Evolutionary conservation across 2,113 vertebrate genomes (phyloP), one percentile per base, ranked within the genome.

Genomic region (Glareola pratincola): DNA sequence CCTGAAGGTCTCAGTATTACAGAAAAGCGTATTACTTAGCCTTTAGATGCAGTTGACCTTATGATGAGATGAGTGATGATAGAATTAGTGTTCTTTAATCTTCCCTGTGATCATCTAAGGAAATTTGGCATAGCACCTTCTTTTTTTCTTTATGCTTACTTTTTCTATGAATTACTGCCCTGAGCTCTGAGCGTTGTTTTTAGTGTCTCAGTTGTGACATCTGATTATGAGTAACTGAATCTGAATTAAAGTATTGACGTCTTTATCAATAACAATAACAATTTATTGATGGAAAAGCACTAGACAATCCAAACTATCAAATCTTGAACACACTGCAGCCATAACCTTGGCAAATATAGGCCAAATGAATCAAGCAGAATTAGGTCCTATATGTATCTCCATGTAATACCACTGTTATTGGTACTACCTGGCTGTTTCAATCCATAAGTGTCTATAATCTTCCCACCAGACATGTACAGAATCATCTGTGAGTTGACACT

Each of bases 11-110:
- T 59, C 37, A 56, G 12, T 26, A 14, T 57, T 93, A 39, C 10
- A 56, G 32, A 71, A 73, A 73, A 75, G 47, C 50, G 21, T 74
- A 51, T 88, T 86, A 54, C 63, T 26, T 68, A 82, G 83, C 64
- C 59, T 94, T 96, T 83, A 92, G 71, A 79, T 90, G 50, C 54
- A 88, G 39, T 26, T 95, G 67, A 47, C 63, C 67, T 94, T 91
- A 50, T 53, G 60, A 73, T 59, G 73, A 84, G 54, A 80, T 20
- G 18, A 91, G 41, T 51, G 89, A 91, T 73, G 84, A 73, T 51
- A 78, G 36, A 81, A 90, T 90, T 92, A 84, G 72, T 64, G 34
- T 66, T 90, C 41, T 93, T 74, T 92, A 92, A 75, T 96, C 37
- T 29, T 92, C 16, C 18, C 24, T 68, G 60, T 94, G 76, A 84